These are phyloP conservation scores for Sciurus niger DNA, from an alignment of 2,113 vertebrate species.

Conservation along the genomic window DNA sequence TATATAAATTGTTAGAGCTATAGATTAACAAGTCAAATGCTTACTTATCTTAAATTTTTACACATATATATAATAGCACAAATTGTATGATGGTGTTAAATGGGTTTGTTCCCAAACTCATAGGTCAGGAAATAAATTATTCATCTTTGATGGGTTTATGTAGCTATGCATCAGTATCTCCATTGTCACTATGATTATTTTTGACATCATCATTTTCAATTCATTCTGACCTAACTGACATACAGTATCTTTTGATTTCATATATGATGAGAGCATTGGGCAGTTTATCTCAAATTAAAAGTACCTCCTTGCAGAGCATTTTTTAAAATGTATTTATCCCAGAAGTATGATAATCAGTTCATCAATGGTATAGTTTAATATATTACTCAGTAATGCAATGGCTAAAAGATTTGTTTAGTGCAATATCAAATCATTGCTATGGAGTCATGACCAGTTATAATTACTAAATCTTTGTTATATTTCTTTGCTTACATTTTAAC, in stretches of 20 bases:
- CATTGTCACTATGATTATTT: constrained; percentile 13
- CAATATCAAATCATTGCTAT: constrained; percentile 36
- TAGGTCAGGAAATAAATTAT: constrained; percentile 44
- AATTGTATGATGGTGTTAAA: constrained; percentile 46
- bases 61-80: background rate
- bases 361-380: constrained; percentile 33
- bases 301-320: background rate
- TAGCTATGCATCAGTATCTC: background rate
- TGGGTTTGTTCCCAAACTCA: constrained; percentile 37
- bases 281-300: constrained; percentile 60
- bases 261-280: background rate
- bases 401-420: constrained; percentile 53
- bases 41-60: constrained; percentile 45
- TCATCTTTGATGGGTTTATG: constrained; percentile 49
- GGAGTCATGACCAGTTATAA: constrained; percentile 28
- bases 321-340: background rate
- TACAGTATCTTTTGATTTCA: constrained; percentile 60
- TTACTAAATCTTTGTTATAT: constrained; percentile 51
- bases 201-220: constrained; percentile 33
- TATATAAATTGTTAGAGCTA: constrained; percentile 4
- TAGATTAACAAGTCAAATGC: constrained; percentile 10
- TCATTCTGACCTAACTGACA: constrained; percentile 6
- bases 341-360: constrained; percentile 41
- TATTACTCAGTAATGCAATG: constrained; percentile 9
- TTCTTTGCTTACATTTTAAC: constrained; percentile 64